Conservation (phyloP, 1,140 invertebrate species). For the Lethrus apterus region DNA sequence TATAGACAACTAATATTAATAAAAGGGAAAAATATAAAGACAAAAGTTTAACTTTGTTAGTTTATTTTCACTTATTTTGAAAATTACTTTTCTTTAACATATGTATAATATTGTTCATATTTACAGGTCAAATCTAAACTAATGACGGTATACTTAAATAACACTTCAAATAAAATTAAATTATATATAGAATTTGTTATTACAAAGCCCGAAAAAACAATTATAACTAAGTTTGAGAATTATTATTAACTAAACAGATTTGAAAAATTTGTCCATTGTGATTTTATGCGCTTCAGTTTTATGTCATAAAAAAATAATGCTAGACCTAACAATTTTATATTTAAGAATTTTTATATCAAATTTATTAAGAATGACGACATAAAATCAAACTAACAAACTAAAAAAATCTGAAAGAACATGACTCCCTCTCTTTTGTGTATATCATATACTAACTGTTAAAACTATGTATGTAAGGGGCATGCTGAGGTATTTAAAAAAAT, state of each 20-base stretch:
- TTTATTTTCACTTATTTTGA: conserved; percentile 14
- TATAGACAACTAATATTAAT: too few species aligned
- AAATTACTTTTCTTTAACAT: conserved; percentile 16
- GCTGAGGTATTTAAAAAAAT: too few species aligned
- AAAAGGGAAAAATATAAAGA: background rate
- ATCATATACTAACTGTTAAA: too few species aligned
- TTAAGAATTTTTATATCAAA: background rate
- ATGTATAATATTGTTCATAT: conserved; percentile 16
- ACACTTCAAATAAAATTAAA: conserved; percentile 12
- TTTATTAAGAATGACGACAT: background rate
- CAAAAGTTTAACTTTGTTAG: conserved; percentile 9
- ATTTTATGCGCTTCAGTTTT: background rate
- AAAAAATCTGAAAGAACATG: background rate
- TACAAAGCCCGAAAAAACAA: conserved; percentile 10
- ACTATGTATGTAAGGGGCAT: too few species aligned
- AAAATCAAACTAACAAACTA: background rate
- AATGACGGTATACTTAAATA: conserved; percentile 15
- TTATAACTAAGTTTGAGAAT: conserved; percentile 1
- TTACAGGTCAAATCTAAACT: conserved; percentile 15
- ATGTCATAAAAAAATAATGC: background rate
- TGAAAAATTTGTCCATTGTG: background rate
- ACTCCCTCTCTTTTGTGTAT: too few species aligned
- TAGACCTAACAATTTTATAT: background rate
- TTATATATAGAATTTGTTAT: conserved; percentile 16
- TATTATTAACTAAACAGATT: conserved; percentile 14